Evolutionary conservation across 2,888 invertebrate species (phyloP).

Genomic region (Atethmia centrago): DNA sequence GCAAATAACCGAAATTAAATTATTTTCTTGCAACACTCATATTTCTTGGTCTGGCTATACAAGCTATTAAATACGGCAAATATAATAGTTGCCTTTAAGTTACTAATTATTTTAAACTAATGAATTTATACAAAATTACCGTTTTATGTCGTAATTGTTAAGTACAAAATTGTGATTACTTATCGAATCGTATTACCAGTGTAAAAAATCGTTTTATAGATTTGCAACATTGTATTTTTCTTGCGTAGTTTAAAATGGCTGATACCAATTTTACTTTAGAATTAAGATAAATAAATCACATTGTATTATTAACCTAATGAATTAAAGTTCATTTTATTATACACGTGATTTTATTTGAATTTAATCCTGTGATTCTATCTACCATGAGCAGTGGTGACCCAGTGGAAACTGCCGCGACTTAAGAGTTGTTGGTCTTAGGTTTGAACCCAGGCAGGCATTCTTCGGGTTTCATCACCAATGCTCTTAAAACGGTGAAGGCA

Average conservation of each 20-base stretch:
- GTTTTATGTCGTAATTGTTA: slow-evolving; percentile 67
- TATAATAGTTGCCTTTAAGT: slow-evolving; percentile 47
- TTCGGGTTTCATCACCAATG: neutral
- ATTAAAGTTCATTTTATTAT: slow-evolving; percentile 65
- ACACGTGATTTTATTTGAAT: slow-evolving; percentile 34
- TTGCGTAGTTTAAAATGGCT: slow-evolving; percentile 77
- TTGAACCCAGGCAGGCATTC: neutral
- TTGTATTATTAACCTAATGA: slow-evolving; percentile 74
- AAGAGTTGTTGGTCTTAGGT: neutral
- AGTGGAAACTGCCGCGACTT: no score
- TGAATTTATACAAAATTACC: slow-evolving; percentile 66
- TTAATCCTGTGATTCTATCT: neutral
- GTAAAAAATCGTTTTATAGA: slow-evolving; percentile 75
- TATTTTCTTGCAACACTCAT: neutral
- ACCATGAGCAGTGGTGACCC: neutral
- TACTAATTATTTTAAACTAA: slow-evolving; percentile 54
- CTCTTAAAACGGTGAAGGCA: neutral
- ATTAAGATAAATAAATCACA: slow-evolving; percentile 75
- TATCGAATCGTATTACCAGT: slow-evolving; percentile 79
- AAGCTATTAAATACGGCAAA: slow-evolving; percentile 53
- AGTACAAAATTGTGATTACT: slow-evolving; percentile 84
- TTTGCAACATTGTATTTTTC: slow-evolving; percentile 72
- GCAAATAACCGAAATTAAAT: slow-evolving; percentile 35
- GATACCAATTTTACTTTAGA: slow-evolving; percentile 86
- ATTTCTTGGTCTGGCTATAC: slow-evolving; percentile 41